Evolutionary conservation across 2,113 vertebrate genomes (phyloP).

Genomic region (Micronisus gabar): DNA sequence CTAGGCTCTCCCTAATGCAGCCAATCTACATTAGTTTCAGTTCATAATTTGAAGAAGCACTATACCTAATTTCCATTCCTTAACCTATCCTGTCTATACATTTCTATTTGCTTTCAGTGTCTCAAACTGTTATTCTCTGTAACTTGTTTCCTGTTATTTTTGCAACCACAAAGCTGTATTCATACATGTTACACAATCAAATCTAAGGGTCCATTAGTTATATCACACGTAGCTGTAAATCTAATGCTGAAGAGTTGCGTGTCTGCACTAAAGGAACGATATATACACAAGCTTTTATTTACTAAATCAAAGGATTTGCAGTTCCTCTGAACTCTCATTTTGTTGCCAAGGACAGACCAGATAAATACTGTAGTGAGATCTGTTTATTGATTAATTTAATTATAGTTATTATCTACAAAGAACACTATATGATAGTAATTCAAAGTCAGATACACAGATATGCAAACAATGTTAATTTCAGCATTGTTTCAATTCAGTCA

Average conservation of each 20-base stretch:
- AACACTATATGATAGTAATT: background rate
- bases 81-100: background rate
- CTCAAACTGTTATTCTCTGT: background rate
- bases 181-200: background rate
- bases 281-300: background rate
- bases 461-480: background rate
- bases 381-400: slow-evolving; percentile 43
- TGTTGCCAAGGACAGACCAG: background rate
- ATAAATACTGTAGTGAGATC: background rate
- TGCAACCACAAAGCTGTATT: background rate
- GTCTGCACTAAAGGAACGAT: background rate
- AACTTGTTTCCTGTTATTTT: background rate
- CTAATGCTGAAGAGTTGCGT: background rate
- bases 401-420: slow-evolving; percentile 13
- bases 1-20: background rate
- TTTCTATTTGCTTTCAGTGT: background rate
- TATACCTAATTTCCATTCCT: background rate
- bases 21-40: background rate
- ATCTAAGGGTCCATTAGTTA: background rate
- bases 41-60: background rate
- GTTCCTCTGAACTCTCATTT: background rate
- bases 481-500: background rate
- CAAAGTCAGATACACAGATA: background rate
- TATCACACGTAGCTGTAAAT: background rate
- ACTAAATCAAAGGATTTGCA: background rate